These are phyloP conservation scores for Spialia ferax DNA, from an alignment of 2,888 invertebrate species.

Conservation along the genomic window DNA sequence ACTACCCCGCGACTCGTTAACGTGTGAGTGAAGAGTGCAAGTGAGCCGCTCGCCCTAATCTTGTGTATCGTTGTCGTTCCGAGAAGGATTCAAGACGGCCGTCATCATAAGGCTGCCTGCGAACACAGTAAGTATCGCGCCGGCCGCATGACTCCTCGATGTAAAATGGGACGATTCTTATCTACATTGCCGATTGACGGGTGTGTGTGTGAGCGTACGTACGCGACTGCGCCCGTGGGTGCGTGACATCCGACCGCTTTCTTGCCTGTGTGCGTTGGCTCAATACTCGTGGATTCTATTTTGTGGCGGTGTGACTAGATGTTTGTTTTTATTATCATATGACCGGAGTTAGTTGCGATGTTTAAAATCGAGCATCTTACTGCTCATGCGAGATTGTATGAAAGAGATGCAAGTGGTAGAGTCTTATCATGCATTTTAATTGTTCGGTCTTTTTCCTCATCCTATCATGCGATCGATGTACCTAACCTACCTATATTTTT, in stretches of 20 bases:
- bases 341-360: constrained; percentile 71
- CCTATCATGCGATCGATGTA: background rate
- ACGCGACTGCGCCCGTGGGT: constrained; percentile 58
- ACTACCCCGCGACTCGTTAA: constrained; percentile 52
- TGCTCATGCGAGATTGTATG: constrained; percentile 5
- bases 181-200: constrained; percentile 65
- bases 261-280: constrained; percentile 77
- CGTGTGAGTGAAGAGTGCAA: constrained; percentile 62
- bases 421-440: constrained; percentile 13
- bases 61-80: constrained; percentile 67
- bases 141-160: constrained; percentile 78
- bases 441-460: background rate
- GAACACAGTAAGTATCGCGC: constrained; percentile 79
- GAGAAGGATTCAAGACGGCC: constrained; percentile 82
- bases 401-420: constrained; percentile 14
- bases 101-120: constrained; percentile 86
- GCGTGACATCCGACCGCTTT: constrained; percentile 79
- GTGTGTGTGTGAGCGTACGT: constrained; percentile 61
- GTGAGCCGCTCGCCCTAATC: constrained; percentile 67
- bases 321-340: constrained; percentile 87
- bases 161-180: constrained; percentile 86
- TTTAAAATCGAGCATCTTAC: constrained; percentile 38
- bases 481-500: background rate
- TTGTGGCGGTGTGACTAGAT: constrained; percentile 80
- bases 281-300: constrained; percentile 82